A percentile compares a stretch with the other conserved stretches of the same genome.
These are phyloP conservation scores for Monochamus saltuarius DNA, from an alignment of 1,140 invertebrate species.

Conservation along the genomic window DNA sequence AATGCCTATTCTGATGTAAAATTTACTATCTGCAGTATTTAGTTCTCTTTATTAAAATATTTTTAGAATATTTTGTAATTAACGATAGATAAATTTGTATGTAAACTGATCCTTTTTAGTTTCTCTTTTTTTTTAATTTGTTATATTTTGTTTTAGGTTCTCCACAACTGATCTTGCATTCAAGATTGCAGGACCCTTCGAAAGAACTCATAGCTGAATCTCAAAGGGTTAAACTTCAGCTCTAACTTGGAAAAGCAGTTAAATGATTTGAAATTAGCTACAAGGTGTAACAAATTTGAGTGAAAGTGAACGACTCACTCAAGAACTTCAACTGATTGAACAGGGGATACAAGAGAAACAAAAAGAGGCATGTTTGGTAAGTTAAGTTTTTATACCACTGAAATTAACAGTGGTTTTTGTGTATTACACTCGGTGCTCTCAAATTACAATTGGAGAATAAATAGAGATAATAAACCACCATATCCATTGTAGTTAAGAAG, in stretches of 20 bases:
- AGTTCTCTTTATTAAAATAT: too few relatives aligned
- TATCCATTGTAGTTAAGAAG: too few relatives aligned
- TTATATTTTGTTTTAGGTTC: constrained; percentile 42
- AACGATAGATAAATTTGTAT: too few relatives aligned
- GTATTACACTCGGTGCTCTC: too few relatives aligned
- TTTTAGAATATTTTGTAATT: too few relatives aligned
- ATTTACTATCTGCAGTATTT: too few relatives aligned
- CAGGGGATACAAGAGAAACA: constrained; percentile 67
- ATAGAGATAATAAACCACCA: too few relatives aligned
- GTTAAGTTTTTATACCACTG: constrained; percentile 28
- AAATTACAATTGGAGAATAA: too few relatives aligned
- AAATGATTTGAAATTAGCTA: constrained; percentile 63
- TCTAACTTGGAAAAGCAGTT: constrained; percentile 65
- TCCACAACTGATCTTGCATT: constrained; percentile 48
- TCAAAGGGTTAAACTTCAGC: constrained; percentile 63
- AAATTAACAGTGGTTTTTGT: too few relatives aligned
- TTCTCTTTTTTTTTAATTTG: too few relatives aligned
- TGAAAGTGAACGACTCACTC: constrained; percentile 61
- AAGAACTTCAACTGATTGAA: constrained; percentile 67
- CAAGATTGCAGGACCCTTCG: constrained; percentile 46
- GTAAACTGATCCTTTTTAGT: too few relatives aligned
- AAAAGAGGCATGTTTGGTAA: constrained; percentile 61
- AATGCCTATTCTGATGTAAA: too few relatives aligned
- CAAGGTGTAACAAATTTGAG: constrained; percentile 53
- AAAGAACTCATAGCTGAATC: constrained; percentile 59